Percentiles rank a stretch among this genome's conserved stretches.
Evolutionary conservation across 1,140 invertebrate species (phyloP).

Genomic region (Trichogramma pretiosum): DNA sequence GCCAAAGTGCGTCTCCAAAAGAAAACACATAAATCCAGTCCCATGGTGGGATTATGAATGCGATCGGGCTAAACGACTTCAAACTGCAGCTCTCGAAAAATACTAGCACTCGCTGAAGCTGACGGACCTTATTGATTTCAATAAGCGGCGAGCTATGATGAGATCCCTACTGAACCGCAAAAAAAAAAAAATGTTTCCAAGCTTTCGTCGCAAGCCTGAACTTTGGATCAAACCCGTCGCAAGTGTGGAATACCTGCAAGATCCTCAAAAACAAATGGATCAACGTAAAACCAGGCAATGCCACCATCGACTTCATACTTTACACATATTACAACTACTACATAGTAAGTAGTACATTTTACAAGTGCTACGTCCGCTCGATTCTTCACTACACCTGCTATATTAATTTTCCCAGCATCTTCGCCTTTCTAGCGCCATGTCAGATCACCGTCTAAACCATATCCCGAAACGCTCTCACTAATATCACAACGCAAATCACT

Average conservation of each 20-base stretch:
- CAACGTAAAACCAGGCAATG: neutral
- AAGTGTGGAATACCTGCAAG: constrained; percentile 3
- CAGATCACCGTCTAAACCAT: too few species aligned
- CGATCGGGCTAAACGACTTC: constrained; percentile 4
- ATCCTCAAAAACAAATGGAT: constrained; percentile 5
- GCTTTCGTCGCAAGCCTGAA: neutral
- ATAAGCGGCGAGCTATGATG: neutral
- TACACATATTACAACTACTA: too few species aligned
- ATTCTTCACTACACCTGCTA: too few species aligned
- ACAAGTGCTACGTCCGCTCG: too few species aligned
- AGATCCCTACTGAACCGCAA: constrained; percentile 13
- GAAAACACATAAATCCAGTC: constrained; percentile 7
- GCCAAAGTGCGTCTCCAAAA: neutral
- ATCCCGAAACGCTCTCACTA: too few species aligned
- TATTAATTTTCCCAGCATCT: too few species aligned
- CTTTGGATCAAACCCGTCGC: neutral
- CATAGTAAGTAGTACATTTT: too few species aligned
- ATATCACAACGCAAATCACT: too few species aligned
- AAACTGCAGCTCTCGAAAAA: constrained; percentile 12
- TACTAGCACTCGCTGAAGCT: constrained; percentile 6
- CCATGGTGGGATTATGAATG: constrained; percentile 19
- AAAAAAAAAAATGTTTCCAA: constrained; percentile 9
- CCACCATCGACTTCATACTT: too few species aligned
- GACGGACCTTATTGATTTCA: constrained; percentile 12
- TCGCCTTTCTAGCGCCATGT: too few species aligned